Conservation (phyloP, 2,888 invertebrate species). For the Gerris lacustris region DNA sequence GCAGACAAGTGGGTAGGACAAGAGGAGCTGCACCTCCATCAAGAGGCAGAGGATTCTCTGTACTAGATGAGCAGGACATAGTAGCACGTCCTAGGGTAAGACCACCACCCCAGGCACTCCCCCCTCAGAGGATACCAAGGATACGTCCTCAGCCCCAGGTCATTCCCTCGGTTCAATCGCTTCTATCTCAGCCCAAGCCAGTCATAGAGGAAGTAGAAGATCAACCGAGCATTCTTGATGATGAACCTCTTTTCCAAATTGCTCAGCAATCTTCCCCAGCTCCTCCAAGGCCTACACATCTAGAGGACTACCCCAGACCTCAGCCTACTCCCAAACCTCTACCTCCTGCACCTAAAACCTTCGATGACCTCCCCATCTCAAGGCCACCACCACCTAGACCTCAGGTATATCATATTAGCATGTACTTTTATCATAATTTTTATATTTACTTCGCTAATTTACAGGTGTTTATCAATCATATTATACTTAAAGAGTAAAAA, state of each 20-base stretch:
- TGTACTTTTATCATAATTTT: no score
- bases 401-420: not conserved
- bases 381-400: constrained; percentile 1
- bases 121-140: constrained; percentile 1
- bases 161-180: not conserved
- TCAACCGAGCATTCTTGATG: not conserved
- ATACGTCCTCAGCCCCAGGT: constrained; percentile 1
- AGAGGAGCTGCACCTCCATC: not conserved
- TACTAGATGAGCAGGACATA: not conserved
- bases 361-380: not conserved
- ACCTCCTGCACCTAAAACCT: not conserved
- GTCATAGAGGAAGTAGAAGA: not conserved
- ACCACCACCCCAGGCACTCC: not conserved
- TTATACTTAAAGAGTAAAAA: no score
- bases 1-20: not conserved
- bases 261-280: not conserved
- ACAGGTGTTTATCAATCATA: no score
- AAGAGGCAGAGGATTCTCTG: not conserved
- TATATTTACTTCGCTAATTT: no score
- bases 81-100: not conserved
- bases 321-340: constrained; percentile 2
- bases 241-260: not conserved
- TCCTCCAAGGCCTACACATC: not conserved
- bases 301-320: constrained; percentile 11
- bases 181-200: not conserved